Percentiles rank a stretch among this genome's conserved stretches.
Conservation (phyloP, 1,140 invertebrate species). For the Nasonia giraulti region DNA sequence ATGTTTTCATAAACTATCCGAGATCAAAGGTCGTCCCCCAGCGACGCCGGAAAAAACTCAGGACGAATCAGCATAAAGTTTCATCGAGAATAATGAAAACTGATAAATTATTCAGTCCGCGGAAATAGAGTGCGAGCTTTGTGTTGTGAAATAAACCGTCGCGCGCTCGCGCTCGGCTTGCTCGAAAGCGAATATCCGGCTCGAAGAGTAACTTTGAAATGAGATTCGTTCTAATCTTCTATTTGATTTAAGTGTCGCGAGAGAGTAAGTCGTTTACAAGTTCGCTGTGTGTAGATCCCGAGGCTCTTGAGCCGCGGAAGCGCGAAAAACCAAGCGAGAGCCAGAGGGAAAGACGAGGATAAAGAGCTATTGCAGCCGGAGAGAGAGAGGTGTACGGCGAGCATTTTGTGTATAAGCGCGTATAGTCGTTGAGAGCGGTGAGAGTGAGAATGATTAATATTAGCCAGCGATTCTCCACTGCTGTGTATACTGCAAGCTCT, state of each 20-base stretch:
- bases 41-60: slow-evolving; percentile 3
- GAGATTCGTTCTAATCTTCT: slow-evolving; percentile 62
- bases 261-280: slow-evolving; percentile 57
- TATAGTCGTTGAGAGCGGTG: background rate
- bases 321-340: background rate
- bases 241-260: slow-evolving; percentile 58
- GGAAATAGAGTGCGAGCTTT: slow-evolving; percentile 48
- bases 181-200: background rate
- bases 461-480: background rate
- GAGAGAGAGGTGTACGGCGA: background rate
- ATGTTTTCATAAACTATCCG: background rate
- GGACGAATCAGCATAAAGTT: slow-evolving; percentile 47
- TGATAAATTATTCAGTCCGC: slow-evolving; percentile 50
- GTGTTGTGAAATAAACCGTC: slow-evolving; percentile 43
- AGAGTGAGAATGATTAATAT: slow-evolving; percentile 21
- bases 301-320: background rate
- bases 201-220: slow-evolving; percentile 57
- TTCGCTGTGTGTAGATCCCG: slow-evolving; percentile 34
- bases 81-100: slow-evolving; percentile 45
- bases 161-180: too few species aligned
- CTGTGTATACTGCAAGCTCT: background rate
- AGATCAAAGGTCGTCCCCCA: slow-evolving; percentile 19
- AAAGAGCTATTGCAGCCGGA: background rate
- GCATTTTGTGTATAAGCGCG: background rate
- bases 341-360: background rate